A percentile compares a stretch with the other conserved stretches of the same genome.
Conservation (phyloP, 2,888 invertebrate genomes). For the Lasioglossum lativentre region DNA sequence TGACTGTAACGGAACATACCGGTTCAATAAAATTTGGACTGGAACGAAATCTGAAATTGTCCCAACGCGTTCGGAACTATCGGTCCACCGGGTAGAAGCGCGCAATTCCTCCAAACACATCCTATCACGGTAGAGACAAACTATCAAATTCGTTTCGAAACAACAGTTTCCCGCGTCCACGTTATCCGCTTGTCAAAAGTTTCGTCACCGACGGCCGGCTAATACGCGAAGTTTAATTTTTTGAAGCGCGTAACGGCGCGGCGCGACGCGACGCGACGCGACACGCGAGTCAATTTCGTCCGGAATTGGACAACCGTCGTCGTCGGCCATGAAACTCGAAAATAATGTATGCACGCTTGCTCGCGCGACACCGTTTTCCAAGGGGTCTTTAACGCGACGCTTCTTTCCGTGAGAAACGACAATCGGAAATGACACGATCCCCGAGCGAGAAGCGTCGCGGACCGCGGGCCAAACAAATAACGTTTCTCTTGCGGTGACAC, state of each 20-base stretch:
- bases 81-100: background rate
- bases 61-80: background rate
- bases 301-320: constrained; percentile 51
- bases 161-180: background rate
- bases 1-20: too few relatives aligned
- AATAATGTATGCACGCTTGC: constrained; percentile 56
- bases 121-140: background rate
- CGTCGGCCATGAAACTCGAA: constrained; percentile 32
- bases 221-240: constrained; percentile 34
- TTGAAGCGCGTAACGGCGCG: constrained; percentile 45
- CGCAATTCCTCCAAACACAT: background rate
- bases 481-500: constrained; percentile 41
- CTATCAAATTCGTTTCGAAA: constrained; percentile 1
- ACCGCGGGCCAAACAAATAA: constrained; percentile 56
- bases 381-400: background rate
- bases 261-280: too few relatives aligned
- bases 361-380: constrained; percentile 39
- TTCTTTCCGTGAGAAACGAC: constrained; percentile 75
- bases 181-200: constrained; percentile 19
- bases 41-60: background rate
- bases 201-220: constrained; percentile 2
- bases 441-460: constrained; percentile 18
- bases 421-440: constrained; percentile 78
- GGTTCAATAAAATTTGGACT: too few relatives aligned
- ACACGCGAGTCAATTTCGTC: constrained; percentile 58